These are phyloP conservation scores for Eulimnadia texana DNA, from an alignment of 1,140 invertebrate genomes.

Conservation along the genomic window DNA sequence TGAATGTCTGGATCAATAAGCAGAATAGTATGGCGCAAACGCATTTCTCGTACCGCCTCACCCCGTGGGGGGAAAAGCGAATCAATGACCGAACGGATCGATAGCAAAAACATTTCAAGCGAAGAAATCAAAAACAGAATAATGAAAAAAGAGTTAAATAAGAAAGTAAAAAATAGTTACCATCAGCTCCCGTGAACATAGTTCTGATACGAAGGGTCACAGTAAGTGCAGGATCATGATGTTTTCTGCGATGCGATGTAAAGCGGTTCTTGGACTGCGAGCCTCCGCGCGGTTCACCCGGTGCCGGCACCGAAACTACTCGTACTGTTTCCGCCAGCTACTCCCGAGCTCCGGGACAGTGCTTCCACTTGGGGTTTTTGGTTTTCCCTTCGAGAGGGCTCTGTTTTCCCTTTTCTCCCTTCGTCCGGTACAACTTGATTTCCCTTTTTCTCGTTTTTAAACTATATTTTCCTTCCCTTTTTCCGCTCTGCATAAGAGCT, in stretches of 20 bases:
- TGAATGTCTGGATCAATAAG: background rate
- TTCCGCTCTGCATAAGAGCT: too few relatives aligned
- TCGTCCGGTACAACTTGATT: too few relatives aligned
- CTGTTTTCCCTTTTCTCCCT: too few relatives aligned
- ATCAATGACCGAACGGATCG: background rate
- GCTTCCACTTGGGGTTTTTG: too few relatives aligned
- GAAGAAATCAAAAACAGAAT: too few relatives aligned
- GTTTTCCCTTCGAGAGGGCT: too few relatives aligned
- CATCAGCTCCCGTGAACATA: background rate
- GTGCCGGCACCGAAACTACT: background rate
- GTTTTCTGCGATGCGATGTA: background rate
- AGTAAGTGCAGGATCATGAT: background rate
- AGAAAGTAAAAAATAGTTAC: background rate
- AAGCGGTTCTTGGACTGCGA: background rate
- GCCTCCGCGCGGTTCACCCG: background rate
- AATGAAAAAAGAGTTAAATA: too few relatives aligned
- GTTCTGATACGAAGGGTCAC: background rate
- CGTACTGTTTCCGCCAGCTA: too few relatives aligned
- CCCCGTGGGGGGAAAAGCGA: background rate
- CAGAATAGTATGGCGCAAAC: background rate
- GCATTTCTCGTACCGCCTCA: background rate
- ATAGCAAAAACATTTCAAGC: too few relatives aligned
- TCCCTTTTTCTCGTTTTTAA: too few relatives aligned
- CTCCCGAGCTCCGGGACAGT: too few relatives aligned
- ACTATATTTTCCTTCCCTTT: too few relatives aligned